Base-by-base conservation (phyloP, 2,888 invertebrate genomes). In the Noctua pronuba region DNA sequence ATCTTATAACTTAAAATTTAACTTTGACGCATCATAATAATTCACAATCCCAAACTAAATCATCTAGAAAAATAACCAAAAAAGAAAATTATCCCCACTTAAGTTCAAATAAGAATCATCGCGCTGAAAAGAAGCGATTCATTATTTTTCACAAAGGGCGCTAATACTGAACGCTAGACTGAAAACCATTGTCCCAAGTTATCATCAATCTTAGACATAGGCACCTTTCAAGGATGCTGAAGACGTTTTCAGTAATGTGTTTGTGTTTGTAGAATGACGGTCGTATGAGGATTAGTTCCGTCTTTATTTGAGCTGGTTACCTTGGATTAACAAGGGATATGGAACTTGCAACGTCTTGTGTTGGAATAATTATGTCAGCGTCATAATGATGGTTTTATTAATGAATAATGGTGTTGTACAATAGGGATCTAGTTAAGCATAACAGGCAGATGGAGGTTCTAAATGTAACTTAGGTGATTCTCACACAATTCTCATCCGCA, bases 161-260 rank as follows among this genome's bases (percentile, higher is more conserved):
- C 65, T 49, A 49, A 35, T 18, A 41, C 58, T 65, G 24, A 75
- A 82, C 24, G 24, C 82, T 79, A 79, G 49, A 70, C 64, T 73
- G 49, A n/a, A 71, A 38, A 44, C 70, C 38, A 41, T 65, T 75
- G 68, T 66, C 38, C 75, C n/a, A 60, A 49, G 21, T 44, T 73
- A 76, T 72, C 75, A 80, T 80, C 46, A 55, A 75, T 85, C 75
- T 69, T 76, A 31, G 6, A 73, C 84, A 49, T 52, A 73, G 73
- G 41, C 75, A 81, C 31, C 81, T 68, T 84, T 79, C 52, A 62
- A 24, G 31, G 60, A 28, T 28, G 31, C 46, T 81, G 62, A n/a
- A 67, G 68, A 69, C 84, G 49, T 72, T 67, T 77, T 38, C 68
- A 49, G 72, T 68, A 49, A 68, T 52, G 44, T 80, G 55, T 77